Evolutionary conservation across 1,140 invertebrate genomes (phyloP).

Genomic region (Ptiloglossa arizonensis): DNA sequence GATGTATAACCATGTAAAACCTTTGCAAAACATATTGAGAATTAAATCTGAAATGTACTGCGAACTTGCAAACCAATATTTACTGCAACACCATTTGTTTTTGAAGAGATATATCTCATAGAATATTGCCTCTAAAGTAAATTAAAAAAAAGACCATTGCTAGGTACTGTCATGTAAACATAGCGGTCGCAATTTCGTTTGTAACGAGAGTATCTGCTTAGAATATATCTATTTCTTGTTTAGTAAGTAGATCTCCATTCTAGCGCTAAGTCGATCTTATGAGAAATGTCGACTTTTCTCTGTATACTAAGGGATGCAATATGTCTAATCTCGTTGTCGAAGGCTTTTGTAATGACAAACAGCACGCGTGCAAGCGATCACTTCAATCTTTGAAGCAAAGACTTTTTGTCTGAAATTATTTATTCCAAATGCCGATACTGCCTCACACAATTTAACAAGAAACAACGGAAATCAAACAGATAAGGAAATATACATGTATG

Average conservation of each 20-base stretch:
- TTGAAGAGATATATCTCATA: conserved; percentile 10
- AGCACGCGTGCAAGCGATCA: conserved; percentile 33
- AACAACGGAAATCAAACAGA: conserved; percentile 32
- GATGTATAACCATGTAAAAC: conserved; percentile 32
- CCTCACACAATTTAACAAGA: conserved; percentile 5
- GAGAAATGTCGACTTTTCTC: conserved; percentile 53
- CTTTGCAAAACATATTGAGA: conserved; percentile 5
- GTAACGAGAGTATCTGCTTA: conserved; percentile 63
- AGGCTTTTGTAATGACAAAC: conserved; percentile 54
- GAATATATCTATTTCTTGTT: conserved; percentile 59
- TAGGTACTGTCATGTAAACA: conserved; percentile 49
- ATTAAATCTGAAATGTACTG: conserved; percentile 35
- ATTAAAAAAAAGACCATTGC: conserved; percentile 25
- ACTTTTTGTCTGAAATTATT: conserved; percentile 60
- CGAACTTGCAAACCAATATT: conserved; percentile 45
- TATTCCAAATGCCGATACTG: conserved; percentile 54
- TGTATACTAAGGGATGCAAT: conserved; percentile 56
- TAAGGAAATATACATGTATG: conserved; percentile 31
- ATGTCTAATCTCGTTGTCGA: conserved; percentile 65
- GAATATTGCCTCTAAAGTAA: conserved; percentile 51
- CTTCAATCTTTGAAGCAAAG: conserved; percentile 45
- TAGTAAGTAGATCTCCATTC: conserved; percentile 52
- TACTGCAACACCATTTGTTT: conserved; percentile 31
- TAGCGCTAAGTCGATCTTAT: conserved; percentile 52
- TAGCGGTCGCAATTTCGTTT: conserved; percentile 46